Conservation (phyloP, 1,140 invertebrate species). For the Drosophila nigrodunni region DNA sequence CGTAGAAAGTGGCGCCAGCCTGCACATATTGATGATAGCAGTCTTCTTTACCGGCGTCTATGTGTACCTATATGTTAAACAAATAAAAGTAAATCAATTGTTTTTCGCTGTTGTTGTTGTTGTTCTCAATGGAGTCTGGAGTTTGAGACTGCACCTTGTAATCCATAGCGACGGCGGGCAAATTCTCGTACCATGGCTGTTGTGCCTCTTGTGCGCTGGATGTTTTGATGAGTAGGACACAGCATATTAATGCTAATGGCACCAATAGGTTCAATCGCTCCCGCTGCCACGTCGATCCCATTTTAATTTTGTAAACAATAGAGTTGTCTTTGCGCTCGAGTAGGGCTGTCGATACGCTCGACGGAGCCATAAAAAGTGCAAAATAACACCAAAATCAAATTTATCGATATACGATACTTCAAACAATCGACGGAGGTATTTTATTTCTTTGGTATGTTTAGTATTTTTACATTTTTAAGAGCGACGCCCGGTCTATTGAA, state of each 20-base stretch:
- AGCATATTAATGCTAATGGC: slow-evolving; percentile 53
- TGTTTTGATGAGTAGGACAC: slow-evolving; percentile 46
- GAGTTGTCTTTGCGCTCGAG: slow-evolving; percentile 37
- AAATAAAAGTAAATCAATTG: neutral
- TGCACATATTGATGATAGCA: slow-evolving; percentile 97
- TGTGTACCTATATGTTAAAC: slow-evolving; percentile 87
- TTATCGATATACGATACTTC: too few relatives aligned
- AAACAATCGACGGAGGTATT: neutral
- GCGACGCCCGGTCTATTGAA: slow-evolving; percentile 14
- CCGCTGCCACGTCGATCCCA: slow-evolving; percentile 82
- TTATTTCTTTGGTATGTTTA: slow-evolving; percentile 4
- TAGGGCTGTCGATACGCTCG: neutral
- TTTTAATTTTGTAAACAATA: slow-evolving; percentile 65
- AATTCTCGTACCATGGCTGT: slow-evolving; percentile 89
- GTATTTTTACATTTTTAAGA: slow-evolving; percentile 3
- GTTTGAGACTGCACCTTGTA: slow-evolving; percentile 88
- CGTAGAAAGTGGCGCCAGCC: slow-evolving; percentile 95
- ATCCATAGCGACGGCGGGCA: slow-evolving; percentile 96
- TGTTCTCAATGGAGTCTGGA: slow-evolving; percentile 5
- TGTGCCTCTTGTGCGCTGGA: slow-evolving; percentile 65
- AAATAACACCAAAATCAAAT: neutral
- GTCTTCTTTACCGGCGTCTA: slow-evolving; percentile 97
- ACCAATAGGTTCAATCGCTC: slow-evolving; percentile 55
- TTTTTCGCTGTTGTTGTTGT: slow-evolving; percentile 19
- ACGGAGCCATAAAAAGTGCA: neutral